phyloP scores from a whole-genome alignment of 2,113 vertebrate genomes.

The Alethe diademata region DNA sequence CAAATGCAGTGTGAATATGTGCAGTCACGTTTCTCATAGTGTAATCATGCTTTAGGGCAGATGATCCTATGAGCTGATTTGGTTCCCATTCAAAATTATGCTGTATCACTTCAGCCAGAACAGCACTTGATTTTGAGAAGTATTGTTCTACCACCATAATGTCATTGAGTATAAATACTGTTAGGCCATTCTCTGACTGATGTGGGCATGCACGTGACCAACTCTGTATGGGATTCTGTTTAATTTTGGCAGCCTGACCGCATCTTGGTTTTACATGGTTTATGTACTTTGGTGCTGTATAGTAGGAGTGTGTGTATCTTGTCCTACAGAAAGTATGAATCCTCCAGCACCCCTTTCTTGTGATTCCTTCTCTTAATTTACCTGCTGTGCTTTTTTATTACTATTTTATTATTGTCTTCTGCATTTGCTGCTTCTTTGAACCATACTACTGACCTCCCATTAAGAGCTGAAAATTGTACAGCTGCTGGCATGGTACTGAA shows the following conservation, averaged over 20 bases:
- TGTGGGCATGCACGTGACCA: background rate
- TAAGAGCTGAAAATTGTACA: background rate
- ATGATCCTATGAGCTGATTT: background rate
- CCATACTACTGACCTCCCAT: background rate
- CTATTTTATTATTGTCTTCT: background rate
- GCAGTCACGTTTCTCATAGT: background rate
- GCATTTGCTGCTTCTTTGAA: background rate
- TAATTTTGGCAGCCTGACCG: background rate
- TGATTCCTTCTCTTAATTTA: background rate
- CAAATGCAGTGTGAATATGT: background rate
- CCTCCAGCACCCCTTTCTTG: accelerated
- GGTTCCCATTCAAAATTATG: background rate
- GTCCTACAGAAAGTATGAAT: background rate
- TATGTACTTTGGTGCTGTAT: background rate
- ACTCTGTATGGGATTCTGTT: background rate
- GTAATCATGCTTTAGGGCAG: background rate
- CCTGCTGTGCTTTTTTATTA: background rate
- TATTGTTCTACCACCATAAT: background rate
- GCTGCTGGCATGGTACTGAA: background rate
- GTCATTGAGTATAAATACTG: background rate
- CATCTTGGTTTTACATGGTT: background rate
- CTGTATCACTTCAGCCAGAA: background rate
- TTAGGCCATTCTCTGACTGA: accelerated
- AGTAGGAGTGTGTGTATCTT: background rate
- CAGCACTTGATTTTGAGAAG: background rate